A percentile compares a stretch with the other conserved stretches of the same genome.
These are phyloP conservation scores for Okamejei kenojei DNA, from an alignment of 2,797 vertebrate species.

Conservation along the genomic window DNA sequence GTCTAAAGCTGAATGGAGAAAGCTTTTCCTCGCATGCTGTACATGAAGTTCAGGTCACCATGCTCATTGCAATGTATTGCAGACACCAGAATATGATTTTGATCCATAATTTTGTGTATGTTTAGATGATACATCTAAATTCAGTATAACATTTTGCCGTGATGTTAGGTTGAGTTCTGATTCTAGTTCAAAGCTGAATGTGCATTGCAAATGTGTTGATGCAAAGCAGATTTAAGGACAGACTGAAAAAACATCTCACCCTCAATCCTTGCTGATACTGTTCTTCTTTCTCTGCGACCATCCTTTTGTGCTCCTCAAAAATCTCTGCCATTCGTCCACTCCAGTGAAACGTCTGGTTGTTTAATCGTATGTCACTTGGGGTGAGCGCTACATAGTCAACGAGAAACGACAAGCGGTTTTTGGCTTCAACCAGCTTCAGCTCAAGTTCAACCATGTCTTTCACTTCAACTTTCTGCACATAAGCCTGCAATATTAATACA, in stretches of 20 bases:
- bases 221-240: background rate
- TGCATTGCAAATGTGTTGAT: background rate
- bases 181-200: background rate
- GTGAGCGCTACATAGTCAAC: constrained; percentile 64
- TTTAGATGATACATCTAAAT: background rate
- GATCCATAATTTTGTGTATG: background rate
- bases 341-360: constrained; percentile 68
- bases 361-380: constrained; percentile 61
- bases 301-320: constrained; percentile 69
- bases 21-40: too few species aligned
- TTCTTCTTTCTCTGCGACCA: constrained; percentile 62
- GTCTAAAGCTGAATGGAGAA: too few species aligned
- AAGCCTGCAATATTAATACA: constrained; percentile 50
- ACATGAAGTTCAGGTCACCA: background rate
- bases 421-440: constrained; percentile 62
- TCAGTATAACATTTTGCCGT: background rate
- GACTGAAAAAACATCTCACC: constrained; percentile 52
- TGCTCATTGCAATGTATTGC: background rate
- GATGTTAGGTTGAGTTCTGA: background rate
- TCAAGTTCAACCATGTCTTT: constrained; percentile 63
- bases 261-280: constrained; percentile 71
- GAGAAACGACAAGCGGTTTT: constrained; percentile 63
- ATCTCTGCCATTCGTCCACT: constrained; percentile 67
- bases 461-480: constrained; percentile 59
- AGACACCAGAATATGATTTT: background rate